Conservation (phyloP, 1,140 invertebrate species). For the Drosophila oshimai region DNA sequence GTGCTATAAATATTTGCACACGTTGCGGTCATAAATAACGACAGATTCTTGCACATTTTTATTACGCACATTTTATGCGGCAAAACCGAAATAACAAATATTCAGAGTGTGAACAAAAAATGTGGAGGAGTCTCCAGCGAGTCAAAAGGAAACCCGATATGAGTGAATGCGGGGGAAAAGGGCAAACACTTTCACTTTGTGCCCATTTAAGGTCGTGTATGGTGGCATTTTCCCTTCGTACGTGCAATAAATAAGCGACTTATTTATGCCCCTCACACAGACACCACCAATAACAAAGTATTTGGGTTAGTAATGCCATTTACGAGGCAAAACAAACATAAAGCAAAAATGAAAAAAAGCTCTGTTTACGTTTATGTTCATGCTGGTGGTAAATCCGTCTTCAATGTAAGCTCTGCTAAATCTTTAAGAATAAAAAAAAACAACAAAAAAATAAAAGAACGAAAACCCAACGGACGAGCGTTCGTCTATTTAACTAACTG, state of each 20-base stretch:
- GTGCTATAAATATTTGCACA: constrained; percentile 20
- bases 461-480: constrained; percentile 22
- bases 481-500: constrained; percentile 73
- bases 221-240: constrained; percentile 8
- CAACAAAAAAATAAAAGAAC: background rate
- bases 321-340: constrained; percentile 57
- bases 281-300: constrained; percentile 50
- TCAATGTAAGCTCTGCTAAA: constrained; percentile 54
- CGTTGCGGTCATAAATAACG: constrained; percentile 48
- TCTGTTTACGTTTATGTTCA: constrained; percentile 45
- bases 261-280: constrained; percentile 61
- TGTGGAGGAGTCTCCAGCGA: background rate
- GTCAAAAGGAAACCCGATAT: constrained; percentile 29
- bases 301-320: constrained; percentile 68
- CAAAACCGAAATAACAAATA: constrained; percentile 18
- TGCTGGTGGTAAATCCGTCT: constrained; percentile 50
- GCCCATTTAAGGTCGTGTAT: constrained; percentile 58
- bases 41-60: constrained; percentile 43
- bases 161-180: constrained; percentile 3
- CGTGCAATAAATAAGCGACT: constrained; percentile 66
- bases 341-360: constrained; percentile 48
- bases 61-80: constrained; percentile 45
- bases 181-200: constrained; percentile 59
- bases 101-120: constrained; percentile 5
- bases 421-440: constrained; percentile 15